Base-by-base conservation (phyloP, 2,797 vertebrate genomes). In the Anguilla megastoma region DNA sequence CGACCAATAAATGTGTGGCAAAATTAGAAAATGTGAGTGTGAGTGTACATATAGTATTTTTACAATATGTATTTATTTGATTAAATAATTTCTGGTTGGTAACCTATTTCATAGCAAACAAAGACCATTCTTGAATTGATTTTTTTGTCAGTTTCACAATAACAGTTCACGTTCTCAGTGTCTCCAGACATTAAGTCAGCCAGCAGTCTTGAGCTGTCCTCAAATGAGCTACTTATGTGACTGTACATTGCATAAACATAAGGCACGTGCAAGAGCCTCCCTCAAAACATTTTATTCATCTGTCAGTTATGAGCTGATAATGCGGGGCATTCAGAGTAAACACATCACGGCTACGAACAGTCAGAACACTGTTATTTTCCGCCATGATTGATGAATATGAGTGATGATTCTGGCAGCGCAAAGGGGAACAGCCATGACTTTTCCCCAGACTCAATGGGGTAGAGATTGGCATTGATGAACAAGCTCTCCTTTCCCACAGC, bases 381-480 rank as follows among this genome's bases (percentile, higher is more conserved):
- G 18, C 85, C 83, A 2, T 33, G 83, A 58, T 41, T 52, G 82
- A 86, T 79, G 84, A 86, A 85, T 84, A 90, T 79, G 86, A 89
- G 84, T 86, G 79, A 89, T 86, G 56, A 66, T 86, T 84, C 30
- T 56, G 85, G 88, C 56, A 79, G 63, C 24, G 18, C 58, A 88
- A 83, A n/a, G 86, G 76, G 60, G 50, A 60, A 80, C 14, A 84
- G 60, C 50, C 50, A 58, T 56, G 60, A n/a, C 79, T 88, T 82
- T 56, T n/a, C 48, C 58, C 41, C 63, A 18, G 48, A 33, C 63
- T n/a, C 89, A 84, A 66, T 60, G 60, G 24, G 50, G 83, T 84
- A 74, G 74, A 86, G 84, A 84, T 36, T n/a, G 86, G 21, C 36
- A 58, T 50, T 86, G 71, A 87, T 80, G 80, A 85, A 88, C 86